Base-by-base conservation (phyloP, 2,797 vertebrate species). In the Danio kyathit region DNA sequence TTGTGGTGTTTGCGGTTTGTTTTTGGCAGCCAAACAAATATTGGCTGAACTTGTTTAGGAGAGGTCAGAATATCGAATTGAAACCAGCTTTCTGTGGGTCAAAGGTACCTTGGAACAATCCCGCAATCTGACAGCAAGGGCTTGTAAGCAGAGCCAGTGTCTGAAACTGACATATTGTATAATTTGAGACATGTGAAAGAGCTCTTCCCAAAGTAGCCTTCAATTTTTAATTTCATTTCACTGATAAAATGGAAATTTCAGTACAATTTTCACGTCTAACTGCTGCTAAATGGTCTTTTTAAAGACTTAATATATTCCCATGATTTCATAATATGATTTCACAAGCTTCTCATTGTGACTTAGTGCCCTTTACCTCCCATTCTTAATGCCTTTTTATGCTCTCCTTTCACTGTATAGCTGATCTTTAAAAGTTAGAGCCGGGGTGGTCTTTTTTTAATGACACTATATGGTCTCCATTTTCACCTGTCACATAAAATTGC, bases 271-370 rank as follows among this genome's bases (percentile, higher is more conserved):
- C 11, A 72, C 57, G 12, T 72, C 44, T 74, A 48, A 60, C 56
- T 59, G 54, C 38, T 7, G 19, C 17, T 60, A 38, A 59, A 59
- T 59, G 17, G 43, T 12, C 54, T 60, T 74, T 73, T 72, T 57
- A 43, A 72, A 72, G n/a, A 72, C 7, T 5, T 57, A 57, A 11
- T 57, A 19, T 67, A 63, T 43, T 75, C 69, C 17, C 38, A 40
- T 51, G 41, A 49, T 46, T 43, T 59, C 40, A 73, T 59, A 59
- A 48, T 74, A 44, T 21, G 48, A 65, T 54, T 65, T 76, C 60
- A 54, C 54, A 8, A 65, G 21, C 60, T 5, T 76, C n/a, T 60
- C 52, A 56, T 73, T 73, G 70, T 38, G 43, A 29, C 19, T 74
- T 16, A 48, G 43, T 56, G 56, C 19, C 52, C 40, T 72, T 72